Base-by-base conservation (phyloP, 2,797 vertebrate species). In the Tympanoctomys barrerae region DNA sequence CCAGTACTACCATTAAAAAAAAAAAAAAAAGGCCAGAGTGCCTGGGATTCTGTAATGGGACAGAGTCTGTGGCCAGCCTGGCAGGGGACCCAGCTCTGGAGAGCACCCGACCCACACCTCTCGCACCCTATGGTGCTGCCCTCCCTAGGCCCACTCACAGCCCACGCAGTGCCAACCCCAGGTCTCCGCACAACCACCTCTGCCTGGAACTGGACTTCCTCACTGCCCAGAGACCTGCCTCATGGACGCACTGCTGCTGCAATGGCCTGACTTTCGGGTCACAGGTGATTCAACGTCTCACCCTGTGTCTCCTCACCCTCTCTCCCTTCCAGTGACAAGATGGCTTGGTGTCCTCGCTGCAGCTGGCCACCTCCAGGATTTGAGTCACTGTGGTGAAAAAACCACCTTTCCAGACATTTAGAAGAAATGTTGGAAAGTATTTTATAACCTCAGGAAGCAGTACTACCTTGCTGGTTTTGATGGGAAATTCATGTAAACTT, bases 351-450 rank as follows among this genome's bases (percentile, higher is more conserved):
- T 22, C 66, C 11, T 59, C 2, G 36, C 59, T 33, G 24, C 75
- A 36, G 24, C 4, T 75, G 36, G 14, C 21, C 42, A 94, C 19
- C 64, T 59, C 31, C 42, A 36, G 31, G 79, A 81, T 26, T 54
- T 85, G 36, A 95, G 31, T 49, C 6, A 68, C 13, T 88, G 54
- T n/a, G 49, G 10, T 64, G 62, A 71, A 82, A 78, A 70, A 19
- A 0, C 62, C 61, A 36, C 59, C 75, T 64, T 85, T 28, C 18
- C 19, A 93, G 85, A 42, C 33, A 87, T 90, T 92, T 71, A 54
- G 36, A 88, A 90, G 22, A 83, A 88, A 86, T 78, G 64, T n/a
- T 92, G 31, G 16, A 64, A 91, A 93, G 75, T 84, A 75, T 28
- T 85, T 91, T 22, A 33, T 33, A 46, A 89, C 39, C 49, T 85